phyloP scores from a whole-genome alignment of 2,888 invertebrate species.

The Adelphocoris suturalis region DNA sequence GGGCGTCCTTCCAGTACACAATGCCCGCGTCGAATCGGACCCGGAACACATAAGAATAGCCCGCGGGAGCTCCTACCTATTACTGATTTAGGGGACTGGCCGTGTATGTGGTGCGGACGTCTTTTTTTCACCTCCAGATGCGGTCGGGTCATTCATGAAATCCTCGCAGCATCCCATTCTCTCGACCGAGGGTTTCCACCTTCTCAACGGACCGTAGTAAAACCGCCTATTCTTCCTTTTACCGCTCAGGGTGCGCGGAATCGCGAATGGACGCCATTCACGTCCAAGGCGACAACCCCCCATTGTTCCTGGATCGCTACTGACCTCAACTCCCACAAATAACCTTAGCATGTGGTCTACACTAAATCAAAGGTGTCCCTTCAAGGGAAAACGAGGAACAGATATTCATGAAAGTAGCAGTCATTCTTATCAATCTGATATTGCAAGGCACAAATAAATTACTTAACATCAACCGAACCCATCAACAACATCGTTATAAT shows the following conservation, averaged over 20 bases:
- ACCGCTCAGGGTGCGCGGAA: background rate
- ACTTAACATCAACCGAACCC: no score
- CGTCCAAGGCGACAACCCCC: constrained; percentile 17
- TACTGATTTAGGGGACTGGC: constrained; percentile 37
- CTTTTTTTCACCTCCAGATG: constrained; percentile 9
- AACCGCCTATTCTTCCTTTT: constrained; percentile 24
- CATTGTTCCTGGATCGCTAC: constrained; percentile 3
- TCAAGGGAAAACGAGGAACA: no score
- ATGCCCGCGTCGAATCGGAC: constrained; percentile 52
- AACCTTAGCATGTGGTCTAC: background rate
- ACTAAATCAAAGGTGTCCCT: background rate
- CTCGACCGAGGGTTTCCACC: background rate
- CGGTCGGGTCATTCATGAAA: constrained; percentile 42
- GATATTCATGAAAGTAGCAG: no score
- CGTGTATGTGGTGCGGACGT: background rate
- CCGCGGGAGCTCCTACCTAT: constrained; percentile 38
- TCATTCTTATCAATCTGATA: no score
- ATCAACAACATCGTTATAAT: no score
- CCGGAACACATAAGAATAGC: constrained; percentile 28
- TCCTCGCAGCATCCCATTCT: constrained; percentile 28
- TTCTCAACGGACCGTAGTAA: constrained; percentile 39
- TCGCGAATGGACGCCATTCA: constrained; percentile 32
- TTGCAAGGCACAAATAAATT: no score
- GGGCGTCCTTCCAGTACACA: constrained; percentile 44
- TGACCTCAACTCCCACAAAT: background rate